These are phyloP conservation scores for Urocitellus parryii DNA, from an alignment of 2,113 vertebrate genomes.

Conservation along the genomic window DNA sequence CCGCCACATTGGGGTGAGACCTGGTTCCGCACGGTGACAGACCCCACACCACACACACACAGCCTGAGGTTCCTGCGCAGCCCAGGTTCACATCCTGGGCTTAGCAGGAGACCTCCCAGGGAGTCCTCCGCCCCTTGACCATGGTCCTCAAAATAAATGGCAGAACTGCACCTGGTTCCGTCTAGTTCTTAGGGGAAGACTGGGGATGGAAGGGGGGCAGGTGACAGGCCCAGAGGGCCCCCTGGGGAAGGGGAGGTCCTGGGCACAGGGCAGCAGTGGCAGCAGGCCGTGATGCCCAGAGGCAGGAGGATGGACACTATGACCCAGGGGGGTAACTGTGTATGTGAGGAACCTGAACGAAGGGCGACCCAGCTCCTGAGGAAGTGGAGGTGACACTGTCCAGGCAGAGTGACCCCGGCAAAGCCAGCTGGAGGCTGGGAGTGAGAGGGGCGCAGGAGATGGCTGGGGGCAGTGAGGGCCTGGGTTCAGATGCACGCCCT, in stretches of 20 bases:
- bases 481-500: no score
- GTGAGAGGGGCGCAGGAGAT: neutral
- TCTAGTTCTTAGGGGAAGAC: neutral
- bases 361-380: neutral
- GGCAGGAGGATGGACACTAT: neutral
- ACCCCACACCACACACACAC: neutral
- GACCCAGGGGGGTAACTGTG: neutral
- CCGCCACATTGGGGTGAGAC: accelerated
- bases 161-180: neutral
- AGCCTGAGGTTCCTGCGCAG: neutral
- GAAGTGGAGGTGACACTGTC: neutral
- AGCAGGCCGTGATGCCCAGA: no score
- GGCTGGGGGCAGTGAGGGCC: neutral
- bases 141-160: conserved; percentile 48
- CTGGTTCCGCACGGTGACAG: no score
- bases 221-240: no score
- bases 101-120: neutral
- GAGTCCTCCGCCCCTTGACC: neutral
- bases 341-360: neutral
- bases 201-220: neutral
- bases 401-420: no score
- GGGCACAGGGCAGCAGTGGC: neutral
- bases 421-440: neutral
- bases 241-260: neutral
- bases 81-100: neutral